These are phyloP conservation scores for Lithophane semibrunnea DNA, from an alignment of 2,888 invertebrate genomes.

Conservation along the genomic window DNA sequence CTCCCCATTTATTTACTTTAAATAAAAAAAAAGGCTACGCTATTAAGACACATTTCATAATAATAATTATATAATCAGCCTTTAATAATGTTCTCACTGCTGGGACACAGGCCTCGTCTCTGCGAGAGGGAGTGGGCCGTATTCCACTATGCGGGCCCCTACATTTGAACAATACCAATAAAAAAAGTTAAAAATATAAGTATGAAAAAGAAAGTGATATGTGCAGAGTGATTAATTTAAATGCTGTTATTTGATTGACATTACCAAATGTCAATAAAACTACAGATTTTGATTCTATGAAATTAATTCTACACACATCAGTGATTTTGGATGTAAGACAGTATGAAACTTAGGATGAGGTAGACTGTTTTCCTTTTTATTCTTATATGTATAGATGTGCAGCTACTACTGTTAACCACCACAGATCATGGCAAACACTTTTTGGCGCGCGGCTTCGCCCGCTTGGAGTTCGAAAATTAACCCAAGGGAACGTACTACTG, in stretches of 20 bases:
- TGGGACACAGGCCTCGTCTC: too few species aligned
- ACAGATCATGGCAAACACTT: not conserved
- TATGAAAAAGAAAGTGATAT: not conserved
- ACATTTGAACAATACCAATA: not conserved
- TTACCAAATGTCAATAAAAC: too few species aligned
- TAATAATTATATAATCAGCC: too few species aligned
- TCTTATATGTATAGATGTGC: not conserved
- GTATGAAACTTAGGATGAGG: not conserved
- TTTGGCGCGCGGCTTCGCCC: too few species aligned
- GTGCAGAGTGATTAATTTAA: not conserved
- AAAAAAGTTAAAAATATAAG: not conserved
- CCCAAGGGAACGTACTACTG: too few species aligned
- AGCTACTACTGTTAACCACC: not conserved
- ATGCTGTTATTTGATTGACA: not conserved
- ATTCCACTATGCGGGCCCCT: too few species aligned
- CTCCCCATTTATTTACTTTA: too few species aligned
- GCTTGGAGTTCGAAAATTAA: too few species aligned
- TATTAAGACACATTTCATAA: not conserved
- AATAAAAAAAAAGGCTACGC: too few species aligned
- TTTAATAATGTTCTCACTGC: too few species aligned
- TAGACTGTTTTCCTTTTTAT: not conserved
- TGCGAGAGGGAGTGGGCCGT: too few species aligned
- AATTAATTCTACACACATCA: not conserved
- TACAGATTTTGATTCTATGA: not conserved
- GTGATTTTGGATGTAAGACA: not conserved